Conservation (phyloP, 2,888 invertebrate species). For the Tubulanus polymorphus region DNA sequence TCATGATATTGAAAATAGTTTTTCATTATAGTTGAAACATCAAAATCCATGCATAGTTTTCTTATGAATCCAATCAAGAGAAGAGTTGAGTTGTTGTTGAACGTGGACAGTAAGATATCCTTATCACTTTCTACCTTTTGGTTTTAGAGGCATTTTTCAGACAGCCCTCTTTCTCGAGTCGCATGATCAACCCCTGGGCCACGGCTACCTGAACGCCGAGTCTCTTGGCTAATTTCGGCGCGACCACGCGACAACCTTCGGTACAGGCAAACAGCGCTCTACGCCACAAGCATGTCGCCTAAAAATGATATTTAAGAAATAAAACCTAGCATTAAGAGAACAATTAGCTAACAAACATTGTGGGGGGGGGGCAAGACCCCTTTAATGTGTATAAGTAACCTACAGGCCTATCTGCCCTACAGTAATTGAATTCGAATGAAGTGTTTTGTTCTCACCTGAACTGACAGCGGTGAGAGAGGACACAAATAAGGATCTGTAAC, state of each 20-base stretch:
- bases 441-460: constrained; percentile 29
- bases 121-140: constrained; percentile 25
- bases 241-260: constrained; percentile 31
- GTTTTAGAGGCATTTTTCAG: constrained; percentile 29
- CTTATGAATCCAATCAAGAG: neutral
- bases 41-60: neutral
- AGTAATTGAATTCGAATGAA: neutral
- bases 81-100: neutral
- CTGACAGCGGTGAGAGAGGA: constrained; percentile 30
- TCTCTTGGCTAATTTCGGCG: constrained; percentile 34
- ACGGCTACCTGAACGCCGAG: constrained; percentile 44
- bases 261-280: constrained; percentile 35
- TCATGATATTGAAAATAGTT: neutral
- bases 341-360: too few species aligned
- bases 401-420: neutral
- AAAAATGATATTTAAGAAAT: constrained; percentile 8
- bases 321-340: neutral
- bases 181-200: constrained; percentile 41
- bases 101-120: neutral
- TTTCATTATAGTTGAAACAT: neutral
- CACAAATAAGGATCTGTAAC: constrained; percentile 39
- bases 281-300: constrained; percentile 48
- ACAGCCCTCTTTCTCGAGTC: constrained; percentile 43
- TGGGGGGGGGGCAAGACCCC: too few species aligned
- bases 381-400: neutral